Percentiles rank a stretch among this genome's conserved stretches.
These are phyloP conservation scores for Ophioderma brevispina DNA, from an alignment of 35 echinoderm and acorn worm species.

Conservation along the genomic window DNA sequence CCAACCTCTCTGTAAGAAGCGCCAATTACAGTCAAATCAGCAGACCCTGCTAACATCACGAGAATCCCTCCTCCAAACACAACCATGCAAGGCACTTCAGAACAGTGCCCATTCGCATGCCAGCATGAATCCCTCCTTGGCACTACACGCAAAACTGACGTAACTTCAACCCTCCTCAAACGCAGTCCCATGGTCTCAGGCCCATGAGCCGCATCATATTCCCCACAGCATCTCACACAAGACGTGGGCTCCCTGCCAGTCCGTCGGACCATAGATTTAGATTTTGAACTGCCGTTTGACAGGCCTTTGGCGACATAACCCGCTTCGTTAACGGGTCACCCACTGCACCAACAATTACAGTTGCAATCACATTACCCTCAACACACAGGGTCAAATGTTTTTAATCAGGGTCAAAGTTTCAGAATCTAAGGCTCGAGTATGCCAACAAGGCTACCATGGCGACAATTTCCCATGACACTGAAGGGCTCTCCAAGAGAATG, in stretches of 20 bases:
- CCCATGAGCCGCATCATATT: neutral
- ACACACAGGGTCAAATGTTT: neutral
- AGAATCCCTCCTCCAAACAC: neutral
- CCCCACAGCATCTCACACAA: neutral
- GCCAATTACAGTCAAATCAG: neutral
- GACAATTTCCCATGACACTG: neutral
- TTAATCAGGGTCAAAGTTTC: neutral
- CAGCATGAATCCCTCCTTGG: too few species aligned
- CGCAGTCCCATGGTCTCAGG: neutral
- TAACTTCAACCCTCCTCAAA: neutral
- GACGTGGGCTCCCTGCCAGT: slow-evolving; percentile 37
- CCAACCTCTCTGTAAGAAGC: neutral
- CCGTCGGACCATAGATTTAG: slow-evolving; percentile 66
- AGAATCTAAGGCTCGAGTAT: neutral
- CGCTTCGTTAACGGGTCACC: neutral
- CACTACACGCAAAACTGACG: neutral
- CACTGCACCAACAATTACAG: neutral
- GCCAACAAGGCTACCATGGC: neutral
- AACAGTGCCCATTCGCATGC: neutral
- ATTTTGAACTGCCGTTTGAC: slow-evolving; percentile 88
- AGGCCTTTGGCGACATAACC: slow-evolving; percentile 52
- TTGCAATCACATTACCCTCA: neutral
- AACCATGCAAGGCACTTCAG: neutral
- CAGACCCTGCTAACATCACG: neutral
- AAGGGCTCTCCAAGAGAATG: slow-evolving; percentile 43